A percentile compares a stretch with the other conserved stretches of the same genome.
phyloP scores from a whole-genome alignment of 2,113 vertebrate species.

The Pseudorasbora parva region DNA sequence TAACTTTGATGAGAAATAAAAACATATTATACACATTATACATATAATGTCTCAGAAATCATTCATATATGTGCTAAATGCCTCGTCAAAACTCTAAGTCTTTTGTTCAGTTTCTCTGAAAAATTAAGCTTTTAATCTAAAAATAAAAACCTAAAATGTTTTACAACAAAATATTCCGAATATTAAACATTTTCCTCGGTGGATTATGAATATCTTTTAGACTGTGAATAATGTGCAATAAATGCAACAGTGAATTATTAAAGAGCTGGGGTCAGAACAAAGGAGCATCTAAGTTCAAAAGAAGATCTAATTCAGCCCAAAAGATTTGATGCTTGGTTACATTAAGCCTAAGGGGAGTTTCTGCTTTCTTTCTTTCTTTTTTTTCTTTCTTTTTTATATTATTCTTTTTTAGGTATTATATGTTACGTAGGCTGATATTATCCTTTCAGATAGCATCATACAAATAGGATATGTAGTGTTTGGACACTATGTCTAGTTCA shows the following conservation, averaged over 20 bases:
- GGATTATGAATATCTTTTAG: not conserved
- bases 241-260: slow-evolving; percentile 24
- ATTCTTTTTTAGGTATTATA: not conserved
- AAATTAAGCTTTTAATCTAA: not conserved
- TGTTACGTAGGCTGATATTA: slow-evolving; percentile 10
- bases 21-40: not conserved
- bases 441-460: not conserved
- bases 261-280: slow-evolving; percentile 39
- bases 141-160: not conserved
- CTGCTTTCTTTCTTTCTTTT: not conserved
- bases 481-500: slow-evolving; percentile 7
- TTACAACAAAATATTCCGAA: not conserved
- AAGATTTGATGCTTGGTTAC: slow-evolving; percentile 1
- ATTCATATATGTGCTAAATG: not conserved
- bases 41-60: not conserved
- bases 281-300: slow-evolving; percentile 26
- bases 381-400: not conserved
- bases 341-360: not conserved
- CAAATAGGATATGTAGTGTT: not conserved
- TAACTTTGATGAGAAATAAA: not conserved
- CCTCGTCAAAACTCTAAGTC: not conserved
- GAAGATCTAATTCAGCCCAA: slow-evolving; percentile 3
- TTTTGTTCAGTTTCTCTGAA: not conserved
- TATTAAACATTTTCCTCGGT: not conserved
- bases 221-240: not conserved